A percentile compares a stretch with the other conserved stretches of the same genome.
Evolutionary conservation across 2,113 vertebrate species (phyloP).

Genomic region (Probosciger aterrimus): DNA sequence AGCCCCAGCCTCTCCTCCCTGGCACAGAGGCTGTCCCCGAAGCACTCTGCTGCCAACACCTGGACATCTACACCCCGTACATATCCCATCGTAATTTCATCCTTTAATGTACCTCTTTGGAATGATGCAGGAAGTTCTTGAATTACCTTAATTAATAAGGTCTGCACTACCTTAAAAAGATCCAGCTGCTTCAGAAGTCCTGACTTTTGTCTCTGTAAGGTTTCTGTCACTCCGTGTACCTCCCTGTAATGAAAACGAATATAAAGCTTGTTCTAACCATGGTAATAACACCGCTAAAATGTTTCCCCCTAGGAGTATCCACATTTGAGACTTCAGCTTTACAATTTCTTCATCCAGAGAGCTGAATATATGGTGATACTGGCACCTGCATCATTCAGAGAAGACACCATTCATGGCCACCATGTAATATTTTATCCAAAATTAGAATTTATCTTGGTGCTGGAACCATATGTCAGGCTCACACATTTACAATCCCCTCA

Average conservation of each 20-base stretch:
- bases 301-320: background rate
- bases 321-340: background rate
- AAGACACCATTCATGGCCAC: background rate
- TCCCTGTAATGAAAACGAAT: slow-evolving; percentile 73
- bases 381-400: background rate
- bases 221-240: slow-evolving; percentile 87
- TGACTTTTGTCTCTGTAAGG: slow-evolving; percentile 87
- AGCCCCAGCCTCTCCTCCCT: background rate
- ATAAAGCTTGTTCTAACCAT: background rate
- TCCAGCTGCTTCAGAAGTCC: slow-evolving; percentile 91
- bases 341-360: background rate
- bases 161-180: slow-evolving; percentile 85
- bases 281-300: background rate
- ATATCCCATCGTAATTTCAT: background rate
- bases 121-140: background rate
- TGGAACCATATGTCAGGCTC: background rate
- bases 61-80: background rate
- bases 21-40: background rate
- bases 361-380: background rate
- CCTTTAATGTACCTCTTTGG: background rate
- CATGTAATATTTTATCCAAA: background rate
- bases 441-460: background rate
- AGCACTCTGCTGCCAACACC: background rate
- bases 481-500: background rate
- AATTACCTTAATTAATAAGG: background rate